Evolutionary conservation across 2,888 invertebrate genomes (phyloP).

Genomic region (Ferrisia virgata): DNA sequence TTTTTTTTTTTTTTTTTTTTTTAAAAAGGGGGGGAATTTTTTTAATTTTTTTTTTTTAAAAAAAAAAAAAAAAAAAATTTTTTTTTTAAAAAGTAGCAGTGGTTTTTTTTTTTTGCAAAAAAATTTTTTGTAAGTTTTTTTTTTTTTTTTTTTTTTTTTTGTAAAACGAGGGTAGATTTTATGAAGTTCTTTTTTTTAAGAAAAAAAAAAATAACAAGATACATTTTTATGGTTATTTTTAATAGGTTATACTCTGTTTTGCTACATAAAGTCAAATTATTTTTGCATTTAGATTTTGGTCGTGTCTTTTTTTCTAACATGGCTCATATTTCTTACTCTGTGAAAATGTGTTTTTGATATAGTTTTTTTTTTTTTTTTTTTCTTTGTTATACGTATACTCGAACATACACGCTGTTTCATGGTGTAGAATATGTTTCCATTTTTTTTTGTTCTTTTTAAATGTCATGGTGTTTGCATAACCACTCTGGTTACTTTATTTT

Average conservation of each 20-base stretch:
- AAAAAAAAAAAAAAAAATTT: no score
- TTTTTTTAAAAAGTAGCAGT: neutral
- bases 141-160: neutral
- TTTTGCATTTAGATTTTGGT: slow-evolving; percentile 9
- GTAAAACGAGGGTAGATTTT: neutral
- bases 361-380: neutral
- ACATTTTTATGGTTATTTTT: slow-evolving; percentile 11
- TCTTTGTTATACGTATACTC: neutral
- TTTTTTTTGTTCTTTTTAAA: neutral
- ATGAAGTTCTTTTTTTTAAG: neutral
- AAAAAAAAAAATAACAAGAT: no score
- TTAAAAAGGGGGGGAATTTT: neutral
- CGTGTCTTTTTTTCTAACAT: slow-evolving; percentile 25
- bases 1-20: neutral
- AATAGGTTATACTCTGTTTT: neutral
- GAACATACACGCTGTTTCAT: neutral
- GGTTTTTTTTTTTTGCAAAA: neutral
- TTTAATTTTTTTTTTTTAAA: neutral
- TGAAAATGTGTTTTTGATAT: slow-evolving; percentile 1
- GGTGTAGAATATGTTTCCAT: neutral
- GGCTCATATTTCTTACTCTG: neutral
- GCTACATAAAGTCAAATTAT: slow-evolving; percentile 8
- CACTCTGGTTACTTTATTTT: neutral
- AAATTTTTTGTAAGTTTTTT: no score
- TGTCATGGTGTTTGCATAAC: neutral